Evolutionary conservation across 2,888 invertebrate genomes (phyloP).

Genomic region (Hypselothyrea guttata): DNA sequence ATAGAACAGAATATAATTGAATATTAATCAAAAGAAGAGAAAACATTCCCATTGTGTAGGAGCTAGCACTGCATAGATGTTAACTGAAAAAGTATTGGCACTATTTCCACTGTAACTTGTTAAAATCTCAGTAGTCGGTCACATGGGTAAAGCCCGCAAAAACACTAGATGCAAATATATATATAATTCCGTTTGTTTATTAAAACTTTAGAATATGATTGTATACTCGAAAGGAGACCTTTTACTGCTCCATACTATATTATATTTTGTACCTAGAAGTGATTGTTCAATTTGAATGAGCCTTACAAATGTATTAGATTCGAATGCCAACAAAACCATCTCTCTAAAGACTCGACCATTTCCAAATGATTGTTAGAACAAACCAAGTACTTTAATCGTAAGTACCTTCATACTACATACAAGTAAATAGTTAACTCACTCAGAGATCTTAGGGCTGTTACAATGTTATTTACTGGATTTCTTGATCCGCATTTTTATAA

Average conservation of each 20-base stretch:
- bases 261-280: conserved; percentile 11
- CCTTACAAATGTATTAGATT: conserved; percentile 41
- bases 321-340: conserved; percentile 37
- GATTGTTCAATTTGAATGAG: conserved; percentile 19
- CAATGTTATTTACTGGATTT: conserved; percentile 68
- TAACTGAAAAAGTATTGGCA: conserved; percentile 54
- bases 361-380: conserved; percentile 41
- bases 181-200: conserved; percentile 23
- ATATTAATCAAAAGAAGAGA: conserved; percentile 15
- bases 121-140: conserved; percentile 40
- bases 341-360: conserved; percentile 32
- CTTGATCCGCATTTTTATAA: conserved; percentile 54
- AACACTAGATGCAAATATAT: not conserved
- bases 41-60: conserved; percentile 53
- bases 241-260: conserved; percentile 28
- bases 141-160: conserved; percentile 2
- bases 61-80: conserved; percentile 33
- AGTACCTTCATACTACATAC: conserved; percentile 24
- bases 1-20: conserved; percentile 13
- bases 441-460: conserved; percentile 74
- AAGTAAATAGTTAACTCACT: conserved; percentile 58
- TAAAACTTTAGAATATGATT: not conserved
- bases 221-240: conserved; percentile 25
- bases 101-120: conserved; percentile 32
- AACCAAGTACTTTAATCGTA: conserved; percentile 26